Base-by-base conservation (phyloP, 2,113 vertebrate genomes). In the Jaculus jaculus region DNA sequence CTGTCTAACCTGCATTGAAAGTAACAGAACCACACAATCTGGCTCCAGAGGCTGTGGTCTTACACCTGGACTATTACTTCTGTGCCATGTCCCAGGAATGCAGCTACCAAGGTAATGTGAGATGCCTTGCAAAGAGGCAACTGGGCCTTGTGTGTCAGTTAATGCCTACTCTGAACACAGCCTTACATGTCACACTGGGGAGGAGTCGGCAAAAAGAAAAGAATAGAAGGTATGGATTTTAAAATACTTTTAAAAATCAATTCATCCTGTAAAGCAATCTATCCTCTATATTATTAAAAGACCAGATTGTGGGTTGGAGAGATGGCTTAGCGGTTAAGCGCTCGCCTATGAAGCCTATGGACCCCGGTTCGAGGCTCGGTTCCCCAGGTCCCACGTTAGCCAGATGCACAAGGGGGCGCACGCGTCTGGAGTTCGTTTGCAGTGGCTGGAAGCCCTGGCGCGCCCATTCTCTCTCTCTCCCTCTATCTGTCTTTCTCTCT, bases 241-340 rank as follows among this genome's bases (percentile, higher is more conserved):
- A 58, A 90, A 90, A 63, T 75, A 75, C 74, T 37, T 87, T 85
- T 72, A 83, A 24, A 83, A 80, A 58, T 37, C n/a, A 87, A 68
- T 58, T 18, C 3, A 66, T 66, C 13, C n/a, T 69, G 2, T 7
- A 65, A 82, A 74, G 42, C n/a, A 58, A n/a, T 51, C 34, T 78
- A 1, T 58, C 20, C 23, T 87, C 63, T 93, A 65, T 34, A 37
- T 82, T 92, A 30, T 58, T 73, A 5, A 30, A 58, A 26, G 77
- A 91, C 13, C n/a, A n/a, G n/a, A n/a, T n/a, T n/a, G n/a, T n/a
- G n/a, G n/a, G n/a, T n/a, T n/a, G n/a, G n/a, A n/a, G n/a, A n/a
- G n/a, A n/a, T n/a, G n/a, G n/a, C n/a, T n/a, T n/a, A n/a, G n/a
- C n/a, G n/a, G n/a, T n/a, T n/a, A n/a, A n/a, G n/a, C n/a, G n/a